Percentiles rank a stretch among this genome's conserved stretches.
Evolutionary conservation across 2,888 invertebrate species (phyloP).

Genomic region (Ligdia adustata): DNA sequence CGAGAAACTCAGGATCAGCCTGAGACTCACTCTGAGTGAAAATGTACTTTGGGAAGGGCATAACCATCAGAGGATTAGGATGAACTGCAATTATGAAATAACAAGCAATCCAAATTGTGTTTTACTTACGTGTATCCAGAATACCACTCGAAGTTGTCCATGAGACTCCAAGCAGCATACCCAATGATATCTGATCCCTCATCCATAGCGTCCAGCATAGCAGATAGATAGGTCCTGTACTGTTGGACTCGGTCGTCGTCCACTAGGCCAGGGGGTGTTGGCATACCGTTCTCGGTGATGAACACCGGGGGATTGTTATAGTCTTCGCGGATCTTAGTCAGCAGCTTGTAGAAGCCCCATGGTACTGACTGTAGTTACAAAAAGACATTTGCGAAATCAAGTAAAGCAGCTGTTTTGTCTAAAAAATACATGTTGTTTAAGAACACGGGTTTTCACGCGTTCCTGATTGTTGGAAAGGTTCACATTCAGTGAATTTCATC

Average conservation of each 20-base stretch:
- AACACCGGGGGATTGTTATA: conserved; percentile 80
- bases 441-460: too few species aligned
- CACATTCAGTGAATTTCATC: too few species aligned
- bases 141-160: conserved; percentile 87
- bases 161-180: conserved; percentile 84
- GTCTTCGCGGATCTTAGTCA: conserved; percentile 71
- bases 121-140: conserved; percentile 79
- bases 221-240: conserved; percentile 60
- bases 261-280: conserved; percentile 47
- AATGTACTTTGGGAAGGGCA: too few species aligned
- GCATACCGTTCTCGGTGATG: conserved; percentile 83
- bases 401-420: too few species aligned
- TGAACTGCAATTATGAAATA: too few species aligned
- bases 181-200: conserved; percentile 72
- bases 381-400: too few species aligned
- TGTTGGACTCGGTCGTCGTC: conserved; percentile 69
- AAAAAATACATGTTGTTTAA: too few species aligned
- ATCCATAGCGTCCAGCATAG: conserved; percentile 67
- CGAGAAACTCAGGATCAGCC: too few species aligned
- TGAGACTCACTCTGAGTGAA: too few species aligned
- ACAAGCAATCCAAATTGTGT: too few species aligned
- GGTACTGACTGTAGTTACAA: conserved; percentile 62
- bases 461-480: too few species aligned
- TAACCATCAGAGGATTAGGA: too few species aligned
- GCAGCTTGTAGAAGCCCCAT: conserved; percentile 80